Conservation (phyloP, 2,113 vertebrate species). For the Quiscalus mexicanus region DNA sequence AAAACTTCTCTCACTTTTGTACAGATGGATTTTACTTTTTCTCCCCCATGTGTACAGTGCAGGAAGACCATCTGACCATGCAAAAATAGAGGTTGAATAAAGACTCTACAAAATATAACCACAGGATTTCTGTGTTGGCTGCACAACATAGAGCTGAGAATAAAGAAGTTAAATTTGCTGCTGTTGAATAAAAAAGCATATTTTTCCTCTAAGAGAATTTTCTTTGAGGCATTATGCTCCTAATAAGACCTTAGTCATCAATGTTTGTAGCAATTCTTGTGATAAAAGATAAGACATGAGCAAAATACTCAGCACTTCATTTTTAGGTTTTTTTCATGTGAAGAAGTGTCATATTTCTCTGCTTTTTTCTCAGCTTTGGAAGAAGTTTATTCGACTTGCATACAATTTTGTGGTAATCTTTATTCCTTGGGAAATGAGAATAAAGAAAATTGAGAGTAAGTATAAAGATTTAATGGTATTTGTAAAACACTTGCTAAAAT, state of each 20-base stretch:
- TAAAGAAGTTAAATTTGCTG: neutral
- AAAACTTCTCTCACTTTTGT: neutral
- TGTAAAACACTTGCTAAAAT: neutral
- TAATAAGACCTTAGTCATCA: neutral
- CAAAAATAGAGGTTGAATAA: neutral
- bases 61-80: neutral
- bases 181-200: neutral
- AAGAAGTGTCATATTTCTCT: neutral
- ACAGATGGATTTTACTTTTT: neutral
- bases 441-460: slow-evolving; percentile 99
- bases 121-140: neutral
- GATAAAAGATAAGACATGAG: neutral
- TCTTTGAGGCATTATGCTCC: neutral
- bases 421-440: slow-evolving; percentile 97
- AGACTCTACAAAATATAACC: neutral
- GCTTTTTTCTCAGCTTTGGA: slow-evolving; percentile 83
- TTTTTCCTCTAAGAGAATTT: neutral
- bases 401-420: slow-evolving; percentile 93
- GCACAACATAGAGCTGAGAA: neutral
- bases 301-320: neutral
- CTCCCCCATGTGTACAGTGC: rapidly evolving
- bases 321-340: neutral
- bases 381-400: slow-evolving; percentile 85
- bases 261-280: neutral
- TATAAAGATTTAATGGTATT: neutral